Evolutionary conservation across 2,888 invertebrate species (phyloP).

Genomic region (Rhynchonema sp.): DNA sequence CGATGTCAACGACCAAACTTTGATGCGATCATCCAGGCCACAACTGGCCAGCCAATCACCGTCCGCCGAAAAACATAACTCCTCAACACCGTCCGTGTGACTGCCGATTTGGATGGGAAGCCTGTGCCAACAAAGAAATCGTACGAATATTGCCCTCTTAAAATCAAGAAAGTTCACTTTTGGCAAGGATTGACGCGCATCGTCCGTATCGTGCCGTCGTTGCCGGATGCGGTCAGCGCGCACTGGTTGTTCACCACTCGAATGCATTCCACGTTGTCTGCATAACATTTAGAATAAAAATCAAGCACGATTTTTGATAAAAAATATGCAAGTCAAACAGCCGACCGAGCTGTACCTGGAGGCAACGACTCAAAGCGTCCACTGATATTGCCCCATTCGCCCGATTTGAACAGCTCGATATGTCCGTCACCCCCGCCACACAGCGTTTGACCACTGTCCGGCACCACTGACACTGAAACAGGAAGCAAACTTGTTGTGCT

Average conservation of each 20-base stretch:
- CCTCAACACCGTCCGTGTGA: too few species aligned
- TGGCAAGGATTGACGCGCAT: neutral
- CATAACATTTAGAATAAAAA: neutral
- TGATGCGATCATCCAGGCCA: too few species aligned
- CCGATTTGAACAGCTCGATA: neutral
- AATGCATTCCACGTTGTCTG: neutral
- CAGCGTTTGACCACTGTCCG: neutral
- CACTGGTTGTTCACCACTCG: neutral
- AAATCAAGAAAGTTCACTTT: neutral
- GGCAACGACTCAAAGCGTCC: too few species aligned
- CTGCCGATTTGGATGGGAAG: too few species aligned
- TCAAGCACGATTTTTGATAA: neutral
- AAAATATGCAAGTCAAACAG: neutral
- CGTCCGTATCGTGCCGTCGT: neutral
- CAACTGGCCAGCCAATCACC: too few species aligned
- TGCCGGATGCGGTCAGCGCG: neutral
- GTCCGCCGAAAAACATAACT: too few species aligned
- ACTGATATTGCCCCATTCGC: neutral
- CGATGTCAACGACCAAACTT: too few species aligned
- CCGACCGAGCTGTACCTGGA: too few species aligned
- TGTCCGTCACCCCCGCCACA: neutral
- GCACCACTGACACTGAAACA: neutral
- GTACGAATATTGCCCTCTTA: too few species aligned
- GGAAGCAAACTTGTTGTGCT: too few species aligned
- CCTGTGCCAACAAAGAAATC: too few species aligned